Conservation (phyloP, 2,888 invertebrate genomes). For the Cataglyphis cursor region DNA sequence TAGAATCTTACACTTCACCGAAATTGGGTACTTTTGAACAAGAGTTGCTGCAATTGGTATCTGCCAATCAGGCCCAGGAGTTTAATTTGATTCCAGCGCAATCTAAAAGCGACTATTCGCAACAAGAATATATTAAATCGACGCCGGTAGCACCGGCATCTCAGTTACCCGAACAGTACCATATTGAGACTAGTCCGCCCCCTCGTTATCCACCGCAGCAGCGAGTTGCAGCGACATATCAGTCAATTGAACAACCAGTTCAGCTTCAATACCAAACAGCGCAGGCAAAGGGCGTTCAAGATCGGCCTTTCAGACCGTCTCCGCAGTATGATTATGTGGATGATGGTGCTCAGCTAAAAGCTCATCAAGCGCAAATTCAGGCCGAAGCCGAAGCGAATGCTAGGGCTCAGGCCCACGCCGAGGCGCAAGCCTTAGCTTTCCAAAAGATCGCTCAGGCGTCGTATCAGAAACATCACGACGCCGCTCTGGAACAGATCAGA, state of each 20-base stretch:
- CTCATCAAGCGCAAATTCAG: slow-evolving; percentile 68
- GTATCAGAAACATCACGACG: slow-evolving; percentile 81
- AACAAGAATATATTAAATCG: slow-evolving; percentile 75
- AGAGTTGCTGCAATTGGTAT: slow-evolving; percentile 82
- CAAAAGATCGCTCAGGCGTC: slow-evolving; percentile 83
- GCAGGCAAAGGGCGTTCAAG: slow-evolving; percentile 67
- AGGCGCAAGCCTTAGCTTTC: slow-evolving; percentile 83
- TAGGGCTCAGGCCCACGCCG: slow-evolving; percentile 82
- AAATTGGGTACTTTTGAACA: slow-evolving; percentile 84
- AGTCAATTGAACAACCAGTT: slow-evolving; percentile 72
- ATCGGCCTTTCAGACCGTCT: slow-evolving; percentile 72
- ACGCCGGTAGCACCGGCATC: slow-evolving; percentile 61
- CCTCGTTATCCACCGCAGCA: slow-evolving; percentile 76
- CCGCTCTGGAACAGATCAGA: slow-evolving; percentile 83
- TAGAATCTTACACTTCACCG: slow-evolving; percentile 76
- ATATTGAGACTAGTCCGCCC: slow-evolving; percentile 82
- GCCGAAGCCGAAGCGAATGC: slow-evolving; percentile 76
- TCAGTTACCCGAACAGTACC: slow-evolving; percentile 82
- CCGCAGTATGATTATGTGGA: slow-evolving; percentile 78
- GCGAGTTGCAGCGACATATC: slow-evolving; percentile 69
- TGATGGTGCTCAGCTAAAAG: slow-evolving; percentile 63
- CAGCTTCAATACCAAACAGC: slow-evolving; percentile 68
- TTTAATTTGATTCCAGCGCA: slow-evolving; percentile 79
- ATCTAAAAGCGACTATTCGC: slow-evolving; percentile 74
- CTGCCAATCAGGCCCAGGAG: slow-evolving; percentile 84